Base-by-base conservation (phyloP, 1,140 invertebrate genomes). In the Plectus sambesii region DNA sequence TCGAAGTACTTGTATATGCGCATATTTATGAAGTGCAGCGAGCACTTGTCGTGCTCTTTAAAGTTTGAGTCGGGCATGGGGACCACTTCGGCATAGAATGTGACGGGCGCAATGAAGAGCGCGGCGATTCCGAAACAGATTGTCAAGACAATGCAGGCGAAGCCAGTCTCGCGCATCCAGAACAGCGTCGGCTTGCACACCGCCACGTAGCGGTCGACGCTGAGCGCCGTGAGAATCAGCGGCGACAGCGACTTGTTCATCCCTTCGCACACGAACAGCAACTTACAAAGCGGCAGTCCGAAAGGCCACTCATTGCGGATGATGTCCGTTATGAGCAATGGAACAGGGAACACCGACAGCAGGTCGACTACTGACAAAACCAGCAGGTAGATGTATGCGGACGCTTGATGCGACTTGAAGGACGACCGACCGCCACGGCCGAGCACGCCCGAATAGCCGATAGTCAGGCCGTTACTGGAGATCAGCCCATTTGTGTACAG, bases 181-280 rank as follows among this genome's bases (percentile, higher is more conserved):
- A 61, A 20, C 15, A 63, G 41, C 2, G 57, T 57, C 0, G 62
- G 63, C 4, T 43, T 47, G 43, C 62, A 64, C 9, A 66, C 63
- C 8, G 62, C 62, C 23, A 64, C 55, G 38, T 64, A 64, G 2
- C 62, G 52, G 39, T 64, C 62, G n/a, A 60, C 43, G 40, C 59
- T 59, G 2, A 63, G 41, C 12, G 60, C 62, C 9, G 62, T 60
- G 4, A 64, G 50, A 17, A 64, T 40, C 44, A 62, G 42, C 3
- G 62, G 62, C 17, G 60, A 63, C 17, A 64, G 47, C 9, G 56
- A 58, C 47, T 64, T 64, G 57, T 64, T 64, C 17, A 48, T 55
- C n/a, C 51, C 56, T 43, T 64, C 62, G 41, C 62, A 64, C 15
- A 53, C 30, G 29, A 41, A 64, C 3, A 58, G 15, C 8, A 64